phyloP scores from a whole-genome alignment of 2,888 invertebrate genomes.

The Microctonus brassicae region DNA sequence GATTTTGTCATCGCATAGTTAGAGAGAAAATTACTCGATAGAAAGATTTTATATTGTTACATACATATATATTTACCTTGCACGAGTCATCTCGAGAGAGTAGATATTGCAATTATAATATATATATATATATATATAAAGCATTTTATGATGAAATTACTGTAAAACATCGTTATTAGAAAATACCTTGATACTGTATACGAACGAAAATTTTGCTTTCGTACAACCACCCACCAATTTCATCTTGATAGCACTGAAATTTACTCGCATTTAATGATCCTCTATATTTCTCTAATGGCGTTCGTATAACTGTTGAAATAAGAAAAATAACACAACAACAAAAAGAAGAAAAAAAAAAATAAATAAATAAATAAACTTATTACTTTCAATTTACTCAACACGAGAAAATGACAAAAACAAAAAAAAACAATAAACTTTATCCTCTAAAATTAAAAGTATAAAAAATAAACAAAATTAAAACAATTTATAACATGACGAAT shows the following conservation, averaged over 20 bases:
- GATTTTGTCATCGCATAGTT: too few species aligned
- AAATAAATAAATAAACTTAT: neutral
- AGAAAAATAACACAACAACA: too few species aligned
- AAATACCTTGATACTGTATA: constrained; percentile 31
- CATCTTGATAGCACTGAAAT: neutral
- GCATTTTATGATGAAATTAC: constrained; percentile 36
- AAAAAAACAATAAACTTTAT: neutral
- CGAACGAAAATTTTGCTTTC: constrained; percentile 36
- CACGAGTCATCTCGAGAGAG: constrained; percentile 31
- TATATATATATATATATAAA: constrained; percentile 16
- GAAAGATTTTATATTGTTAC: too few species aligned
- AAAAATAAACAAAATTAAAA: too few species aligned
- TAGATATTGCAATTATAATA: constrained; percentile 32
- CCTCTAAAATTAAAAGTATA: too few species aligned
- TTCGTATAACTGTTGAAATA: neutral
- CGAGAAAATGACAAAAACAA: too few species aligned
- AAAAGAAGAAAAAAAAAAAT: neutral
- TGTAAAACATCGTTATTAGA: constrained; percentile 38
- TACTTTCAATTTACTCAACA: neutral
- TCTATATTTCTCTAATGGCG: neutral
- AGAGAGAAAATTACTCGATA: too few species aligned
- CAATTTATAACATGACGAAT: too few species aligned
- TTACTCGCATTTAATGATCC: neutral
- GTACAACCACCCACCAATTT: neutral
- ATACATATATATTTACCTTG: too few species aligned